Base-by-base conservation (phyloP, 1,140 invertebrate genomes). In the Rhyzopertha dominica region DNA sequence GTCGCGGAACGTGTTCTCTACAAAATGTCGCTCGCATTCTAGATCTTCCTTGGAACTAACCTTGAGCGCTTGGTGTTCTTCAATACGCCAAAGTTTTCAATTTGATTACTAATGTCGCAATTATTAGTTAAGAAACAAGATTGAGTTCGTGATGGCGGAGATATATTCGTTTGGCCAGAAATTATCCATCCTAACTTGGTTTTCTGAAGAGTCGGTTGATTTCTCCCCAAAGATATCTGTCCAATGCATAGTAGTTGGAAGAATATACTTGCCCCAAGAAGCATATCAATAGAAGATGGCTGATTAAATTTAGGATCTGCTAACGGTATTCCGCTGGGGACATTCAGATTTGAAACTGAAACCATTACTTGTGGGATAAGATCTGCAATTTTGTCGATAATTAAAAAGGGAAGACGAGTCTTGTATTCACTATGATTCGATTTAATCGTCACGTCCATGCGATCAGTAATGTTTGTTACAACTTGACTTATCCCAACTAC, bases 101-200 rank as follows among this genome's bases (percentile, higher is more conserved):
- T 34, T 31, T 5, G 43, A 19, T 18, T 18, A 20, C 36, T 47
- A 20, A 41, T 28, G 5, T 30, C 19, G 26, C 24, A 29, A 10
- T 14, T 14, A 5, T 32, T 42, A 31, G 14, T 26, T 26, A 23
- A 47, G 4, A 8, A 18, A 18, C 32, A 23, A 41, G 17, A 41
- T 28, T 9, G 36, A 16, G 7, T 30, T 13, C 22, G 13, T 18
- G 18, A 19, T 8, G 18, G 19, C 9, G 29, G 16, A 12, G n/a
- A n/a, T n/a, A n/a, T n/a, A n/a, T n/a, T n/a, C n/a, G n/a, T n/a
- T n/a, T n/a, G n/a, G 17, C 38, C 45, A 7, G 37, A 23, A 26
- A 57, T 31, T 18, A 56, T 45, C 59, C 57, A 64, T 5, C 55
- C 60, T 7, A 66, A 40, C 29, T 56, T 24, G 2, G 53, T 61